phyloP scores from a whole-genome alignment of 2,113 vertebrate species.

The Siniperca knerii region DNA sequence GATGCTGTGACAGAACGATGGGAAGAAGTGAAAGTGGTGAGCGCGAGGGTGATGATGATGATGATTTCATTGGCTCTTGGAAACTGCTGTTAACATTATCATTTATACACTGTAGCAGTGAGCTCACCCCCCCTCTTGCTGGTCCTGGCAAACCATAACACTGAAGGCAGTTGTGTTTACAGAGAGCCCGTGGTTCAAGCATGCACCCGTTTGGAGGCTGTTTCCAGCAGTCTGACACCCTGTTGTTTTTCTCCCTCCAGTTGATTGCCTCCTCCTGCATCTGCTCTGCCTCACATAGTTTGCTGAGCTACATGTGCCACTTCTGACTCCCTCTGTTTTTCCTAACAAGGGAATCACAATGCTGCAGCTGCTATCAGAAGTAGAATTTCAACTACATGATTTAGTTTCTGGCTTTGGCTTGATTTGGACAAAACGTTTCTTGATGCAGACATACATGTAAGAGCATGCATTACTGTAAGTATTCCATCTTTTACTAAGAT shows the following conservation, averaged over 20 bases:
- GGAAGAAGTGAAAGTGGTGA: constrained; percentile 6
- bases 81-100: constrained; percentile 11
- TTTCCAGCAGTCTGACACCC: constrained; percentile 57
- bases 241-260: constrained; percentile 49
- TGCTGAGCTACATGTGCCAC: constrained; percentile 44
- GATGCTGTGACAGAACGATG: constrained; percentile 35
- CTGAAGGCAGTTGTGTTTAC: constrained; percentile 52
- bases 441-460: constrained; percentile 8
- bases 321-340: constrained; percentile 37
- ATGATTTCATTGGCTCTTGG: constrained; percentile 17
- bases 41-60: constrained; percentile 25
- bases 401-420: constrained; percentile 34
- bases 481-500: neutral
- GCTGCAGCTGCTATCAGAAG: constrained; percentile 45
- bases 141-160: constrained; percentile 45
- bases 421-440: neutral
- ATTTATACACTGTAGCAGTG: constrained; percentile 22
- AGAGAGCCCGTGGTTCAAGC: constrained; percentile 30
- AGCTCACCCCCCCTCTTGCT: constrained; percentile 26
- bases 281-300: constrained; percentile 60
- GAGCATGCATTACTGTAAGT: neutral
- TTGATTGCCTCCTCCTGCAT: constrained; percentile 60
- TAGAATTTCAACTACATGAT: constrained; percentile 26
- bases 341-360: constrained; percentile 64
- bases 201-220: constrained; percentile 35